These are phyloP conservation scores for Protomyctophum bolini DNA, from an alignment of 2,113 vertebrate genomes.

Conservation along the genomic window DNA sequence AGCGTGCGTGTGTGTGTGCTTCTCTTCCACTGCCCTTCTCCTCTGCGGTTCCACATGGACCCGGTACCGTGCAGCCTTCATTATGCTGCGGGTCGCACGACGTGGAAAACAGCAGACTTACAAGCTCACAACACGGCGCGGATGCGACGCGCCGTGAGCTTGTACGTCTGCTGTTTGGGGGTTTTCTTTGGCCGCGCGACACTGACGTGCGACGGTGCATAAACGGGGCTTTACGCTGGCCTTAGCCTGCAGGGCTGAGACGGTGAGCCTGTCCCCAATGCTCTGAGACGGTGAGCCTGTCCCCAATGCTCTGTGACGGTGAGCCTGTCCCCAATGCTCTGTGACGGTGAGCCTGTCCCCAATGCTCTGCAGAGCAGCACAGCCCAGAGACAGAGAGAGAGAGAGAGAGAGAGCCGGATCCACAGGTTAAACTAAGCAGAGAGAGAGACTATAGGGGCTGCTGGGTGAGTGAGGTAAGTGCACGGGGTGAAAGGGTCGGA, in stretches of 20 bases:
- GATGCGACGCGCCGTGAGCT: not conserved
- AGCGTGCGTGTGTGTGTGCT: no score
- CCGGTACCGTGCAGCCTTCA: no score
- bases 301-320: slow-evolving; percentile 13
- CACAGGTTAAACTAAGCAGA: slow-evolving; percentile 30
- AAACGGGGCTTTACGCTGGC: no score
- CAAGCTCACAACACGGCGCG: not conserved
- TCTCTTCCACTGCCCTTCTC: not conserved
- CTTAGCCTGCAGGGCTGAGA: slow-evolving; percentile 9
- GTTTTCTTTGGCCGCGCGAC: no score
- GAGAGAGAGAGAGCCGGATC: slow-evolving; percentile 5
- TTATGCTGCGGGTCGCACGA: no score
- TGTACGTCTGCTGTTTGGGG: not conserved
- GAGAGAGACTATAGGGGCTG: not conserved
- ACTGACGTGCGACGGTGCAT: no score
- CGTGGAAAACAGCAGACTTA: not conserved
- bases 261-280: slow-evolving; percentile 9
- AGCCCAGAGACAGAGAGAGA: slow-evolving; percentile 10
- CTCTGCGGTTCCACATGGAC: not conserved
- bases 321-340: slow-evolving; percentile 22
- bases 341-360: slow-evolving; percentile 9
- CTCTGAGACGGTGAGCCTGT: slow-evolving; percentile 16
- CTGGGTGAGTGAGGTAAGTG: not conserved
- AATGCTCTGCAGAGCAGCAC: slow-evolving; percentile 19
- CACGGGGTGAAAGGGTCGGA: not conserved